Base-by-base conservation (phyloP, 2,888 invertebrate genomes). In the Baronia brevicornis region DNA sequence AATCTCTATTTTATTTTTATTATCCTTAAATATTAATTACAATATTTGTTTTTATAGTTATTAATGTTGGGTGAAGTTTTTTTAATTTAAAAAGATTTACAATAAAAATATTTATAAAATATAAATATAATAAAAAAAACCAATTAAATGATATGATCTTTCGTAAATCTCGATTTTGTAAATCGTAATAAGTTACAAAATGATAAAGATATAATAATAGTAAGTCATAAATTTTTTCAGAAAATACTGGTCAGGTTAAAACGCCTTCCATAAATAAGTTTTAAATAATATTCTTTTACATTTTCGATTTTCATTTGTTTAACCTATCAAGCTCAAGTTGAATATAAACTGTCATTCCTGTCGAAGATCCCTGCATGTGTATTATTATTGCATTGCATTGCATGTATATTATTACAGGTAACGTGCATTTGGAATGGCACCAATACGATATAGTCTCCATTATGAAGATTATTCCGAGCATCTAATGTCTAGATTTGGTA, bases 391-490 rank as follows among this genome's bases (percentile, higher is more conserved):
- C 22, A 36, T 28, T 7, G 20, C 9, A 21, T 13, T 21, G 28
- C 14, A 26, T 26, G 26, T 14, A 22, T 31, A 8, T 30, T n/a
- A n/a, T n/a, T 7, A 14, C n/a, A n/a, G 12, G 11, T 25, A 10
- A 17, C 2, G 14, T 27, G 15, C 9, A 21, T 12, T 36, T 45
- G 42, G 39, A 38, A 86, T 86, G 86, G 80, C 84, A 40, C 84
- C 84, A 29, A 85, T 86, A 55, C 75, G 85, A 22, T 89, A 88
- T 51, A 86, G 88, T 58, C 84, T 90, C 38, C 89, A 90, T 59
- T 90, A 90, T 86, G 88, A 89, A 64, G 89, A 88, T 60, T 90
- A 91, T 68, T 87, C 90, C 12, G 87, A 88, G 48, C 89, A 90
- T 60, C 77, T 91, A 46, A 86, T 89, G 61, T 88, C 89, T 29